phyloP scores from a whole-genome alignment of 1,140 invertebrate species.

The Bombus superbus region DNA sequence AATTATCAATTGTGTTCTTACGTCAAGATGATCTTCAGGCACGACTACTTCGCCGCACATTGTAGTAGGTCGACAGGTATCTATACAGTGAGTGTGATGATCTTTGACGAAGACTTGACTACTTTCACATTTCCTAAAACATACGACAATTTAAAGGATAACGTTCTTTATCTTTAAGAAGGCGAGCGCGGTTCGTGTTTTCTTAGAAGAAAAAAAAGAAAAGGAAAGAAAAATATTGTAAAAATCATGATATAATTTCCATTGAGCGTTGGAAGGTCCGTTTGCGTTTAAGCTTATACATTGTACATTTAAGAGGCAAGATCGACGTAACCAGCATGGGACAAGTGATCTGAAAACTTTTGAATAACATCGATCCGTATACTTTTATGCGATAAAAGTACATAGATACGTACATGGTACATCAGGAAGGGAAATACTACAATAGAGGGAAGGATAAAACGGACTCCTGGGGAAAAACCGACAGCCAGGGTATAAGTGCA shows the following conservation, averaged over 20 bases:
- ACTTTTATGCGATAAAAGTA: background rate
- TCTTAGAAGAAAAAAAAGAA: too few relatives aligned
- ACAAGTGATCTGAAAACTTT: background rate
- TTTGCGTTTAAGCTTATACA: background rate
- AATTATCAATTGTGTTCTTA: constrained; percentile 81
- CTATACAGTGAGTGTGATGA: constrained; percentile 93
- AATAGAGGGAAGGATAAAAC: constrained; percentile 1
- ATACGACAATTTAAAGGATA: background rate
- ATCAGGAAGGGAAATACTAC: background rate
- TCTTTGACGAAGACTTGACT: constrained; percentile 92
- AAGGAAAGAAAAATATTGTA: too few relatives aligned
- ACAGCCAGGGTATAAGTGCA: background rate
- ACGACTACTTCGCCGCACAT: constrained; percentile 97
- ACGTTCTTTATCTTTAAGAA: too few relatives aligned
- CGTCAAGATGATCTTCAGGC: constrained; percentile 95
- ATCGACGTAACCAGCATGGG: too few relatives aligned
- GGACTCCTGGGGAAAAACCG: constrained; percentile 5
- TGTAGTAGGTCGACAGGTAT: constrained; percentile 91
- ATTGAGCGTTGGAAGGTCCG: too few relatives aligned
- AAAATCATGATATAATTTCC: too few relatives aligned
- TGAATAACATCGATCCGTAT: background rate
- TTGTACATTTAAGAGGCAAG: background rate
- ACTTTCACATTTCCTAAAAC: constrained; percentile 90
- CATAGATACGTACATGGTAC: background rate
- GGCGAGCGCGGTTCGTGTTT: too few relatives aligned